Evolutionary conservation across 1,140 invertebrate species (phyloP), one percentile per base, ranked within the genome.

Genomic region (Cephus cinctus): DNA sequence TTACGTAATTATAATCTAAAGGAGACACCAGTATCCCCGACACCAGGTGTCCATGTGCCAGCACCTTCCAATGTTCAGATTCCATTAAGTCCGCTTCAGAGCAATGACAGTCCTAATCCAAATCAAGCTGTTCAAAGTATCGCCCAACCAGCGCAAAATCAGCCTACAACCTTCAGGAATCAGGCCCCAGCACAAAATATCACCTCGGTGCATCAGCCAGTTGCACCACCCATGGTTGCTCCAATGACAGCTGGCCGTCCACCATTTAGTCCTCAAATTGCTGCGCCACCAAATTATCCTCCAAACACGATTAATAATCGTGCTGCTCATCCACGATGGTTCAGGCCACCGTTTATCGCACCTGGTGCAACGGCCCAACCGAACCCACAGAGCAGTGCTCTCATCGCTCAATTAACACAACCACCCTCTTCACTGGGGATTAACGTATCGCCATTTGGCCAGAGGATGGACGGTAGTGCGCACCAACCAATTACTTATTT

Each of bases 1-100:
- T 70, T 94, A 0, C 51, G 70, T 21, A 71, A 73, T 63, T 76
- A 78, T 57, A 88, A 86, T 60, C 71, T 91, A n/a, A 90, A 91
- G 63, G 90, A 92, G 65, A 76, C 88, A 25, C 86, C 89, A 1
- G 80, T 89, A 0, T 91, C 87, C 69, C 89, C 89, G 2, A 81
- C 79, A 20, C 47, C 61, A 9, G 50, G 60, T 1, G 61, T 65
- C 4, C 68, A 78, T 46, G 56, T 55, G 40, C 14, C 76, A 25
- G 44, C 69, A 4, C 63, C 62, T 4, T 73, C 42, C 19, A 54
- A 68, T 4, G 66, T 65, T 0, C 73, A 73, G 47, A 74, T 71
- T 35, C 75, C 78, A 23, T 67, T 81, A 2, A 83, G 81, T 58
- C 83, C 83, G 5, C 51, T 82, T 15, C 75, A 81, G 21, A 80